These are phyloP conservation scores for Brotula barbata DNA, from an alignment of 2,797 vertebrate genomes.

Conservation along the genomic window DNA sequence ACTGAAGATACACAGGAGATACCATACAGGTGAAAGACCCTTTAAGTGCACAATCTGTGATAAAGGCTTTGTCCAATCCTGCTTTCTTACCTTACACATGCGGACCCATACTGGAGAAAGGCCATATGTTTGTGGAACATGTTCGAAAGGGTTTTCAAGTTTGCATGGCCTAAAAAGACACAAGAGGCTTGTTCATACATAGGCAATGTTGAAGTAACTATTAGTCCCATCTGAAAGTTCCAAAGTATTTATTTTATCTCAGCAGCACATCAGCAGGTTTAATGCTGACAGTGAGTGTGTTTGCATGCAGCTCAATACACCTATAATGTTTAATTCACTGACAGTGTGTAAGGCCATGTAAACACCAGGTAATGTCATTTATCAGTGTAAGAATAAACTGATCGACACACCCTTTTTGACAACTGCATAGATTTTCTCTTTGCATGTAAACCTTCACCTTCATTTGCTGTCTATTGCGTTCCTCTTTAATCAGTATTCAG, in stretches of 20 bases:
- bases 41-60: slow-evolving; percentile 73
- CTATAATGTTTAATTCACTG: no score
- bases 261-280: background rate
- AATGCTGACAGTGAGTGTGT: no score
- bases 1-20: slow-evolving; percentile 72
- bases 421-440: no score
- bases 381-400: no score
- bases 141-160: slow-evolving; percentile 74
- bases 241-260: no score
- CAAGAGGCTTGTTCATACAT: slow-evolving; percentile 71
- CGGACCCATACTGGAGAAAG: slow-evolving; percentile 75
- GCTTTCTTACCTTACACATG: slow-evolving; percentile 77
- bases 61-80: slow-evolving; percentile 76
- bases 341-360: no score
- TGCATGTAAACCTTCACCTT: no score
- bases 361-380: no score
- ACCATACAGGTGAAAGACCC: slow-evolving; percentile 73
- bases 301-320: no score
- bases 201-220: slow-evolving; percentile 20
- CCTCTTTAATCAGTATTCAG: no score
- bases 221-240: slow-evolving; percentile 11
- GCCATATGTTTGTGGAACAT: slow-evolving; percentile 67
- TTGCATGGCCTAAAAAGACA: slow-evolving; percentile 76
- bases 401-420: no score
- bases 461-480: no score